Conservation (phyloP, 2,797 vertebrate genomes). For the Mus minutoides region DNA sequence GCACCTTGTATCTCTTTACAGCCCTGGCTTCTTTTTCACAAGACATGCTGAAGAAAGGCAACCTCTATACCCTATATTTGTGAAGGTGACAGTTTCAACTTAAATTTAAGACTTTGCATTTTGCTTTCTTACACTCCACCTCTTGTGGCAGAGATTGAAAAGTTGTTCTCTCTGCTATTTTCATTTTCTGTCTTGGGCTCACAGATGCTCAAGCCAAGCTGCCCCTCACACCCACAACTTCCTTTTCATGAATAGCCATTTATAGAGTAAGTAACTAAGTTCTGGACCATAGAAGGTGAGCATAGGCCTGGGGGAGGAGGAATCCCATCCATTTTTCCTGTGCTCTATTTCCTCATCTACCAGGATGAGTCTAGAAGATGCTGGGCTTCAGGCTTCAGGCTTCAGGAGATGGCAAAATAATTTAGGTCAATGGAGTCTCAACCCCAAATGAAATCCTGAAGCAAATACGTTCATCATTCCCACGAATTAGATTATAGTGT, state of each 20-base stretch:
- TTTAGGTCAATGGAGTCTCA: not conserved
- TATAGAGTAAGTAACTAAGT: not conserved
- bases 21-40: not conserved
- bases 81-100: constrained; percentile 19
- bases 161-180: constrained; percentile 26
- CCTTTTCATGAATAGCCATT: not conserved
- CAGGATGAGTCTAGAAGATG: not conserved
- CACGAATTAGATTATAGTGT: not conserved
- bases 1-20: not conserved
- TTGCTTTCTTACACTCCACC: not conserved
- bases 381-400: not conserved
- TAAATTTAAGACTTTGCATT: constrained; percentile 28
- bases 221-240: not conserved
- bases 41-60: not conserved
- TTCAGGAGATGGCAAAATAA: not conserved
- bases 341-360: not conserved
- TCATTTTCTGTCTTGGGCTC: not conserved
- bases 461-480: not conserved
- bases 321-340: not conserved
- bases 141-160: not conserved
- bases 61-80: not conserved
- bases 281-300: not conserved
- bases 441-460: not conserved
- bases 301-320: not conserved
- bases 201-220: not conserved